Evolutionary conservation across 2,888 invertebrate genomes (phyloP).

Genomic region (Pammene fasciana): DNA sequence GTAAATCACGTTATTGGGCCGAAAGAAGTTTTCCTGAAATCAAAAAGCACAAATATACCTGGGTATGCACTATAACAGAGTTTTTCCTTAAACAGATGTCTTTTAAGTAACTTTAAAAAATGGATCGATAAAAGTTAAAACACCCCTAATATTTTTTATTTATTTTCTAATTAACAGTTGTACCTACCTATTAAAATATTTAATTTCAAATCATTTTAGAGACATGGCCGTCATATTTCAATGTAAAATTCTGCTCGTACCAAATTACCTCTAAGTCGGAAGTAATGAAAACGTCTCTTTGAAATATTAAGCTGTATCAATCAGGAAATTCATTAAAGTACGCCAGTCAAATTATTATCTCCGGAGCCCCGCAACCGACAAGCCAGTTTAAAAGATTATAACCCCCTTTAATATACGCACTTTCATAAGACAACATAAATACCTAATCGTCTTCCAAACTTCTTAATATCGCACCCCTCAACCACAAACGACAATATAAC

Average conservation of each 20-base stretch:
- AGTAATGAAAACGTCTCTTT: slow-evolving; percentile 22
- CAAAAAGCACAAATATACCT: too few species aligned
- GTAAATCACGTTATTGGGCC: too few species aligned
- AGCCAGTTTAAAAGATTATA: slow-evolving; percentile 10
- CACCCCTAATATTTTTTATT: too few species aligned
- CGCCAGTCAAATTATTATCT: slow-evolving; percentile 23
- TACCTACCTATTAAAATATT: too few species aligned
- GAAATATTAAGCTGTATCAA: slow-evolving; percentile 33
- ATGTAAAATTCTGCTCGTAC: not conserved
- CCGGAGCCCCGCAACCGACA: slow-evolving; percentile 8
- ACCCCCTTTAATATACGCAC: not conserved
- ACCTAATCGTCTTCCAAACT: slow-evolving; percentile 32
- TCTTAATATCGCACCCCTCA: slow-evolving; percentile 35
- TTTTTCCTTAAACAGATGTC: too few species aligned
- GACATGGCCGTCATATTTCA: not conserved
- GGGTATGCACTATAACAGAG: too few species aligned
- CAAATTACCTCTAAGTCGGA: slow-evolving; percentile 2
- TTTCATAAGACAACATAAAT: slow-evolving; percentile 22
- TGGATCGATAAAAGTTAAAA: too few species aligned
- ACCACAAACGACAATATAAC: slow-evolving; percentile 37
- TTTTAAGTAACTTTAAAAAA: too few species aligned
- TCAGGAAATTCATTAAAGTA: slow-evolving; percentile 23
- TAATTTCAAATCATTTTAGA: too few species aligned
- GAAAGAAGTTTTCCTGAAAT: too few species aligned
- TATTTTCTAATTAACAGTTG: too few species aligned